A percentile compares a stretch with the other conserved stretches of the same genome.
phyloP scores from a whole-genome alignment of 2,113 vertebrate species.

The Morone chrysops region DNA sequence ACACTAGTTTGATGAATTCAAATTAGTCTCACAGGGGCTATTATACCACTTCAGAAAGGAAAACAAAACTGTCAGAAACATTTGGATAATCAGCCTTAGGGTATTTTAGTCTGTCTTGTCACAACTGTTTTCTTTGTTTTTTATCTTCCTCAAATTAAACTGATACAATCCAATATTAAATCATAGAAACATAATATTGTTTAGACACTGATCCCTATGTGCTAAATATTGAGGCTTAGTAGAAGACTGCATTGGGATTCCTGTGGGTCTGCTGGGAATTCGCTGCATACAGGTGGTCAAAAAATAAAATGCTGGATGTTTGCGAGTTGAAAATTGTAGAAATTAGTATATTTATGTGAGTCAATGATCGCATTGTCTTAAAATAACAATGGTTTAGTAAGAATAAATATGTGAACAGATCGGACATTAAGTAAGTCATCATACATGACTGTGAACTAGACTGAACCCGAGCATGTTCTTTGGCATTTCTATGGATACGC shows the following conservation, averaged over 20 bases:
- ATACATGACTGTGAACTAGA: no score
- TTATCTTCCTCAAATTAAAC: neutral
- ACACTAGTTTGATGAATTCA: conserved; percentile 6
- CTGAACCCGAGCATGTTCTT: no score
- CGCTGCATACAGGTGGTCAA: no score
- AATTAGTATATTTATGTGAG: no score
- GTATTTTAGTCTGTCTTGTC: neutral
- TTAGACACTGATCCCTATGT: neutral
- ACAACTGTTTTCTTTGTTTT: conserved; percentile 11
- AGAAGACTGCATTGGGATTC: neutral
- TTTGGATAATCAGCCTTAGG: conserved; percentile 5
- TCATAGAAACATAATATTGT: neutral
- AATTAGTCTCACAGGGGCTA: conserved; percentile 28
- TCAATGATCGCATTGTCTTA: no score
- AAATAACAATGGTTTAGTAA: no score
- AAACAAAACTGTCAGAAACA: conserved; percentile 30
- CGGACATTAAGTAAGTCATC: no score
- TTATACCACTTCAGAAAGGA: conserved; percentile 13
- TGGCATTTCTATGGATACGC: no score
- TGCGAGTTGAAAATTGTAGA: no score
- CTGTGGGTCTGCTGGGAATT: no score
- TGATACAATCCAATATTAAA: neutral
- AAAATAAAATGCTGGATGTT: no score
- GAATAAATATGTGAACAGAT: no score
- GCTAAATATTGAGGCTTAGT: neutral